phyloP scores from a whole-genome alignment of 2,797 vertebrate genomes.

The Delichon dasypus region DNA sequence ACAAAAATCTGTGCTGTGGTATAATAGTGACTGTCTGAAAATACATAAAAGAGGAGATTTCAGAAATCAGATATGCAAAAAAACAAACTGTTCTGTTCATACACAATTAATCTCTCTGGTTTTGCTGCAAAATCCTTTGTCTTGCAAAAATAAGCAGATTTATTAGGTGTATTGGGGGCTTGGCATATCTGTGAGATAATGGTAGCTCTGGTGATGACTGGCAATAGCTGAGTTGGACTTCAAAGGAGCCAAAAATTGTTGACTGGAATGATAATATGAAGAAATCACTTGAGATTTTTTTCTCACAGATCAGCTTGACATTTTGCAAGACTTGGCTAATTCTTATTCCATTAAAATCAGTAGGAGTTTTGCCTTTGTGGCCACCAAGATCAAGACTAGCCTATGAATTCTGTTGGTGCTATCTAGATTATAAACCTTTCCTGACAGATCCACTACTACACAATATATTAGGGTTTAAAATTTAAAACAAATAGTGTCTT shows the following conservation, averaged over 20 bases:
- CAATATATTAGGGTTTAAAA: background rate
- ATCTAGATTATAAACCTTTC: background rate
- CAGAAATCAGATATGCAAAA: background rate
- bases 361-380: background rate
- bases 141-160: background rate
- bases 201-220: background rate
- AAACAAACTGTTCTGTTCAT: background rate
- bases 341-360: slow-evolving; percentile 7
- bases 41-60: background rate
- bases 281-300: slow-evolving; percentile 12
- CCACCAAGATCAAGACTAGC: background rate
- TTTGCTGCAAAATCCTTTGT: background rate
- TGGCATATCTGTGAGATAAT: background rate
- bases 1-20: background rate
- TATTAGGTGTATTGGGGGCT: background rate
- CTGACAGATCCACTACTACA: background rate
- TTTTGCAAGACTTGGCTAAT: slow-evolving; percentile 3
- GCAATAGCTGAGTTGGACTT: background rate
- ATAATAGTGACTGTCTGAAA: background rate
- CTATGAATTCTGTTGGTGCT: background rate
- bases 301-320: background rate
- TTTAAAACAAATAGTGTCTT: background rate
- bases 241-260: slow-evolving; percentile 2
- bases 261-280: background rate
- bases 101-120: background rate